Conservation (phyloP, 2,113 vertebrate genomes). For the Nothobranchius kuhntae region DNA sequence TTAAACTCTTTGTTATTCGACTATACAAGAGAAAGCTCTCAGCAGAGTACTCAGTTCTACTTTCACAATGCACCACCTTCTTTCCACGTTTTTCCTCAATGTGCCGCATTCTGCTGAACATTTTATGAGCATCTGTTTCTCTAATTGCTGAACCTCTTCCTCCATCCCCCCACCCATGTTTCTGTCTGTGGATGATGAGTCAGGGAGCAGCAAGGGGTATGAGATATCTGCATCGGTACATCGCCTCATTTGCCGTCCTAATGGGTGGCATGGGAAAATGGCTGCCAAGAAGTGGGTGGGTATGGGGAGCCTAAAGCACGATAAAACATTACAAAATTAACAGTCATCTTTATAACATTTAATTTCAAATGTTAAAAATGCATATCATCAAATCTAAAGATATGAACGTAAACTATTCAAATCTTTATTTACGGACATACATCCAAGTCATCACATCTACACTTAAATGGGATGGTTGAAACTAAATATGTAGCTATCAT, state of each 20-base stretch:
- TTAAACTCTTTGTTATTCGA: conserved; percentile 20
- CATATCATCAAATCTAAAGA: no score
- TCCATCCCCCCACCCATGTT: conserved; percentile 24
- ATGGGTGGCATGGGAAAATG: conserved; percentile 55
- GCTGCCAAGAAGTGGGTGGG: conserved; percentile 14
- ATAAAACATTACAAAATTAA: conserved; percentile 27
- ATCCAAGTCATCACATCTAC: neutral
- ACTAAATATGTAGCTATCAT: no score
- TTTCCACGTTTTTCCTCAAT: conserved; percentile 4
- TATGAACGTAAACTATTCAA: neutral
- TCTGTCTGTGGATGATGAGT: conserved; percentile 58
- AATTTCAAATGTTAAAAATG: no score
- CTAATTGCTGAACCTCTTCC: conserved; percentile 13
- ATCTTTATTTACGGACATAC: neutral
- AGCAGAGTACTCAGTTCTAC: conserved; percentile 31
- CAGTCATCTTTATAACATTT: neutral
- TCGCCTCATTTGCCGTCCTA: conserved; percentile 69
- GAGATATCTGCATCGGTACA: conserved; percentile 54
- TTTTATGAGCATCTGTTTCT: conserved; percentile 19
- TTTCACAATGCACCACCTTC: neutral
- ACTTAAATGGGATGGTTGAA: no score
- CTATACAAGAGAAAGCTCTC: conserved; percentile 26
- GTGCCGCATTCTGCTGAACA: conserved; percentile 12
- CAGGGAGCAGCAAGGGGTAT: conserved; percentile 57
- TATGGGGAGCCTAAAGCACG: conserved; percentile 1